Conservation (phyloP, 2,113 vertebrate species). For the Dipodomys merriami region DNA sequence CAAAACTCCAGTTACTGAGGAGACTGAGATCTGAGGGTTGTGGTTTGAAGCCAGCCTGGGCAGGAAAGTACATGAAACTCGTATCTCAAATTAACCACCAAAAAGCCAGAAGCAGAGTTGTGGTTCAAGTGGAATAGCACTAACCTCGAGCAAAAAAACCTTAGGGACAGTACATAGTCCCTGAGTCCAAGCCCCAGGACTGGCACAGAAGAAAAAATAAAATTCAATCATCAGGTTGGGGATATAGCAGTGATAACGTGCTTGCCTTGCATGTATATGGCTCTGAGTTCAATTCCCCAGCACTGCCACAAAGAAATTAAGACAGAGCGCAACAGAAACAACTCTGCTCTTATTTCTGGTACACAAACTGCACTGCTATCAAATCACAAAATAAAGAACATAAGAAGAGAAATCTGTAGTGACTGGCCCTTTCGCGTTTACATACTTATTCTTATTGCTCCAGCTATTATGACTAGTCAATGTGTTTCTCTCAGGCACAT, state of each 20-base stretch:
- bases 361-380: constrained; percentile 21
- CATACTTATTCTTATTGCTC: background rate
- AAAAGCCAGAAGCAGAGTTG: too few relatives aligned
- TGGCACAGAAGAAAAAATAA: too few relatives aligned
- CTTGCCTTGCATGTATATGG: background rate
- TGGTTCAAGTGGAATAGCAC: too few relatives aligned
- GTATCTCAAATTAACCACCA: too few relatives aligned
- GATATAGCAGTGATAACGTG: background rate
- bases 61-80: too few relatives aligned
- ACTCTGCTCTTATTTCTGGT: background rate
- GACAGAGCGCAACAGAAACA: background rate
- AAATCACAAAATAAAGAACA: constrained; percentile 22
- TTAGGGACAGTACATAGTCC: too few relatives aligned
- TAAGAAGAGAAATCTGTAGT: constrained; percentile 6
- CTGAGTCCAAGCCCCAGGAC: too few relatives aligned
- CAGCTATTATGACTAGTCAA: background rate
- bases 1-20: too few relatives aligned
- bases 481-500: constrained; percentile 2
- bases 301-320: background rate
- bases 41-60: too few relatives aligned
- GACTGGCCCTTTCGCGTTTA: background rate
- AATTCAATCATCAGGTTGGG: background rate
- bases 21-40: too few relatives aligned
- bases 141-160: too few relatives aligned
- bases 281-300: too few relatives aligned